Evolutionary conservation across 2,113 vertebrate species (phyloP), one percentile per base, ranked within the genome.

Genomic region (Hippolais icterina): DNA sequence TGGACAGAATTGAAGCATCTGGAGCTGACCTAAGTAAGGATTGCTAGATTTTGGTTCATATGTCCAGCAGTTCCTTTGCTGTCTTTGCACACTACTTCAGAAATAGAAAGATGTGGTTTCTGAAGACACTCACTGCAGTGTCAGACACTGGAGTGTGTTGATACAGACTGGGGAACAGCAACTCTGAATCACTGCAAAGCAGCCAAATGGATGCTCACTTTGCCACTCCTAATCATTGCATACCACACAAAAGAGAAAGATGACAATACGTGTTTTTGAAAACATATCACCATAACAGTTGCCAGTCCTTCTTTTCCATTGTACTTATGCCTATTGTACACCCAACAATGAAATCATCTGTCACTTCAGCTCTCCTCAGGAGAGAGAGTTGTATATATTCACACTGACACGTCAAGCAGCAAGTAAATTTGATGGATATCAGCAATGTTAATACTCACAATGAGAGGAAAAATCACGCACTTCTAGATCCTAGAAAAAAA

Each of bases 271-370:
- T 54, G 92, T 60, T 93, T 92, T 71, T 75, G 83, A 90, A 96
- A 94, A 92, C 57, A 13, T 60, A 95, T 61, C 65, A 52, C 86
- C 69, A n/a, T 42, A 95, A 90, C 83, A 87, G 86, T 87, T 94
- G 72, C 88, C 60, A 81, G 71, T 71, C 68, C 31, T 77, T 88
- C 72, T 93, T 90, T 91, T 72, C 88, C 86, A 72, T 87, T 95
- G 88, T 92, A 49, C 35, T 96, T 89, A 60, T 53, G 64, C 49
- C 79, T 93, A 88, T 93, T 95, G 88, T 95, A 83, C 49, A 92
- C 6, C 31, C 77, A 92, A 79, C 86, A 95, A 90, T 95, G 83
- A 95, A 96, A 72, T 95, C 12, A 90, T 93, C 83, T 96, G 90
- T 89, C 86, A 84, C 83, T 94, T 90, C 80, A 83, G 72, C 74